Percentiles rank a stretch among this genome's conserved stretches.
These are phyloP conservation scores for Himalopsyche tibetana DNA, from an alignment of 2,888 invertebrate species.

Conservation along the genomic window DNA sequence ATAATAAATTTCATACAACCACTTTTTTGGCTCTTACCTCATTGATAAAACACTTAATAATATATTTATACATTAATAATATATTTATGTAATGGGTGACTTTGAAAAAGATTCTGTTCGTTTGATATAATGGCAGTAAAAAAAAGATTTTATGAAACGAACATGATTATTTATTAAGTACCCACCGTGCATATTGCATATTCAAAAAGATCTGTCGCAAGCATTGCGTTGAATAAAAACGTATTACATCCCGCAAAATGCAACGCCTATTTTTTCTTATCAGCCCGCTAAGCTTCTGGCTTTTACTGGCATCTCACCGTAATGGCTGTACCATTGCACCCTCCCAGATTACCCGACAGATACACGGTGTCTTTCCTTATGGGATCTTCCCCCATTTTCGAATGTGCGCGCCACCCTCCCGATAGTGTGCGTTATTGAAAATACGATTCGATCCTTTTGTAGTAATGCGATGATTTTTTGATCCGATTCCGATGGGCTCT, in stretches of 20 bases:
- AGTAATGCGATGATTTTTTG: slow-evolving; percentile 39
- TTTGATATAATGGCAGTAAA: too few species aligned
- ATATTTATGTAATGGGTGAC: too few species aligned
- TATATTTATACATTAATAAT: too few species aligned
- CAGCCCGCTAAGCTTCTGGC: slow-evolving; percentile 13
- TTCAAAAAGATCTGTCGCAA: not conserved
- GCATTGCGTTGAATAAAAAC: not conserved
- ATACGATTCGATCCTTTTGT: slow-evolving; percentile 31
- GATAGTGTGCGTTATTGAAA: slow-evolving; percentile 28
- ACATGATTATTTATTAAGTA: too few species aligned
- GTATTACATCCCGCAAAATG: not conserved
- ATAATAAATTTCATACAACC: too few species aligned
- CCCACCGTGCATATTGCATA: too few species aligned
- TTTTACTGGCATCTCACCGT: not conserved
- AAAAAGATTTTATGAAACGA: too few species aligned
- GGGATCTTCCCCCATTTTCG: slow-evolving; percentile 17
- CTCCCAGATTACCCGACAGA: slow-evolving; percentile 13
- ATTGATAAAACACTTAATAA: too few species aligned
- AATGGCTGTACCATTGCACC: slow-evolving; percentile 8
- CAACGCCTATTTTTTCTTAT: slow-evolving; percentile 30
- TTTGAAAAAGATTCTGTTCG: too few species aligned
- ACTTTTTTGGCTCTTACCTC: too few species aligned
- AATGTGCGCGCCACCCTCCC: slow-evolving; percentile 1
- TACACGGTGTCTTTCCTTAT: slow-evolving; percentile 35
- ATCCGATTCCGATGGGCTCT: slow-evolving; percentile 33